A percentile compares a stretch with the other conserved stretches of the same genome.
These are phyloP conservation scores for Hydrotaea diabolus DNA, from an alignment of 2,888 invertebrate species.

Conservation along the genomic window DNA sequence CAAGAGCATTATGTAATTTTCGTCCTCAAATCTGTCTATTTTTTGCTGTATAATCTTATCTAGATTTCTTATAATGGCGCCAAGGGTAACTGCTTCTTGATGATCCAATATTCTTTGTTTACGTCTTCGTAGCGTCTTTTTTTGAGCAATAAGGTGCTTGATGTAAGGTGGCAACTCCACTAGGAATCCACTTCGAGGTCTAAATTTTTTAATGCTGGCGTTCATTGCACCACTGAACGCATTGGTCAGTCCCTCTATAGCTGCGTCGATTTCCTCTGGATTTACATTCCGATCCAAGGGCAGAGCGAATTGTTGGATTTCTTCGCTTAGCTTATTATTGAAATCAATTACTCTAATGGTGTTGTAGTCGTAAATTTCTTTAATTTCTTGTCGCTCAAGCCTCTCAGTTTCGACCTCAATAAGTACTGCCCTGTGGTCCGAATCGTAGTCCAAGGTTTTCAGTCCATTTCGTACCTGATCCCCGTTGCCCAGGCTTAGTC, in stretches of 20 bases:
- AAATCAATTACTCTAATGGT: not conserved
- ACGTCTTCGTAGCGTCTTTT: not conserved
- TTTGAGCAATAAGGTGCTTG: not conserved
- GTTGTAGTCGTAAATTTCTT: not conserved
- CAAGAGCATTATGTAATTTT: not conserved
- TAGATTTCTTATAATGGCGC: not conserved
- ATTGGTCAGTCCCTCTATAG: not conserved
- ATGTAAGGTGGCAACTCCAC: not conserved
- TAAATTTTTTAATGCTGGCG: not conserved
- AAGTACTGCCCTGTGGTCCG: conserved; percentile 7
- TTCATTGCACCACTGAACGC: not conserved
- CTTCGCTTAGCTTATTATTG: not conserved
- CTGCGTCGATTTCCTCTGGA: not conserved
- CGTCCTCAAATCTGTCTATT: not conserved
- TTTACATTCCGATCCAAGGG: not conserved
- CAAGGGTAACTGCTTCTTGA: not conserved
- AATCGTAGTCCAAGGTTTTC: conserved; percentile 13
- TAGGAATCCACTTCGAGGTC: not conserved
- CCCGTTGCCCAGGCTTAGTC: no score
- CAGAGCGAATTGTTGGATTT: not conserved
- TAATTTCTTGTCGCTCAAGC: not conserved
- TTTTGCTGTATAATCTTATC: conserved; percentile 6
- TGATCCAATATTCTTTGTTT: not conserved
- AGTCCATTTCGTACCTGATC: not conserved
- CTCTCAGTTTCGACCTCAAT: no score